phyloP scores from a whole-genome alignment of 2,888 invertebrate species.

The Eurois occulta region DNA sequence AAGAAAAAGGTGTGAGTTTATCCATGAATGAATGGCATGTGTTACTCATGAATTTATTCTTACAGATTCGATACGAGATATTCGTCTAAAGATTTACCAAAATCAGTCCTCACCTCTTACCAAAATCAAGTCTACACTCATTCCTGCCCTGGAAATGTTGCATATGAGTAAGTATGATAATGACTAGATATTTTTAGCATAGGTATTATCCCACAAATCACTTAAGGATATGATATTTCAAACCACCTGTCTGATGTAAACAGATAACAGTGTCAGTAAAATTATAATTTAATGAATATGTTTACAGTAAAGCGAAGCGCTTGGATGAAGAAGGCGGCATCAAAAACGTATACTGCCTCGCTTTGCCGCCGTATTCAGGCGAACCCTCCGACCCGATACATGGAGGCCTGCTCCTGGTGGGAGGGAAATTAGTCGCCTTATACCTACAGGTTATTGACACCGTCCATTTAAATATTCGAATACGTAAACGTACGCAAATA shows the following conservation, averaged over 20 bases:
- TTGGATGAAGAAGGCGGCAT: slow-evolving; percentile 69
- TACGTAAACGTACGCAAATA: not conserved
- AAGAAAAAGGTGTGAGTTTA: not conserved
- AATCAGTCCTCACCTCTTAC: slow-evolving; percentile 73
- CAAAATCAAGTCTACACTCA: slow-evolving; percentile 75
- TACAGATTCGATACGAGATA: slow-evolving; percentile 78
- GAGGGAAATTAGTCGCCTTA: slow-evolving; percentile 82
- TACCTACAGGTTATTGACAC: slow-evolving; percentile 79
- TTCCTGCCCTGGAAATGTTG: slow-evolving; percentile 79
- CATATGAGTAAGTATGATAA: slow-evolving; percentile 73
- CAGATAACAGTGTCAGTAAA: not conserved
- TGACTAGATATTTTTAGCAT: not conserved
- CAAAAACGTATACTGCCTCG: slow-evolving; percentile 81
- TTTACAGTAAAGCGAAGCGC: slow-evolving; percentile 74
- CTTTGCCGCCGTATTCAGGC: slow-evolving; percentile 78
- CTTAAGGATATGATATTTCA: not conserved
- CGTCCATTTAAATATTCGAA: slow-evolving; percentile 1
- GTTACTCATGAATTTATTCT: slow-evolving; percentile 5
- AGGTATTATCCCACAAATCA: not conserved
- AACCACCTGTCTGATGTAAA: not conserved
- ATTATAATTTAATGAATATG: slow-evolving; percentile 29
- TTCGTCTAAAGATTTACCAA: slow-evolving; percentile 71
- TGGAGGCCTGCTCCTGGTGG: slow-evolving; percentile 80
- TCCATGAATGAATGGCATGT: not conserved
- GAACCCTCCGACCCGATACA: slow-evolving; percentile 80